Conservation (phyloP, 2,113 vertebrate species). For the Rhineura floridana region DNA sequence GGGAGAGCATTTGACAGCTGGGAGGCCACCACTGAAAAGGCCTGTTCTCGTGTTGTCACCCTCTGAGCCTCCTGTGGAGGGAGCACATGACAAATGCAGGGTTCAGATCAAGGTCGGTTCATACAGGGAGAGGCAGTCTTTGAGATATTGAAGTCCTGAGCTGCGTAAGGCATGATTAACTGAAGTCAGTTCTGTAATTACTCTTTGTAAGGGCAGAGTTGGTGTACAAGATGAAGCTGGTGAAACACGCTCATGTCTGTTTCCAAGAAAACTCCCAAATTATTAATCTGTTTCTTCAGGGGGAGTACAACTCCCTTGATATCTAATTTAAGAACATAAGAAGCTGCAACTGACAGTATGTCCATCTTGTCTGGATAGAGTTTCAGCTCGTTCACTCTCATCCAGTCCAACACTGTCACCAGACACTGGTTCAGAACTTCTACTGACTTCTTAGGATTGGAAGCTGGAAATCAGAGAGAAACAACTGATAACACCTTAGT, state of each 20-base stretch:
- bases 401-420: background rate
- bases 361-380: background rate
- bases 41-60: too few relatives aligned
- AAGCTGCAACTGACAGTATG: background rate
- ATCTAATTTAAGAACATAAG: background rate
- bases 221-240: background rate
- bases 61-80: too few relatives aligned
- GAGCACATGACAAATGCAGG: too few relatives aligned
- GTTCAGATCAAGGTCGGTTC: too few relatives aligned
- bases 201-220: background rate
- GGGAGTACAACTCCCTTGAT: background rate
- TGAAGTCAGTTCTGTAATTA: background rate
- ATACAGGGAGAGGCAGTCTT: too few relatives aligned
- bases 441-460: background rate
- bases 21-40: too few relatives aligned
- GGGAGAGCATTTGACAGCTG: too few relatives aligned
- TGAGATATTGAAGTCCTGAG: too few relatives aligned
- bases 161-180: too few relatives aligned
- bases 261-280: background rate
- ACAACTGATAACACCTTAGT: background rate
- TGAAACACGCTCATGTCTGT: background rate
- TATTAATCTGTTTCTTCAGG: background rate
- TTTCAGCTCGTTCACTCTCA: background rate
- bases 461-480: background rate
- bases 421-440: background rate